Percentiles rank a stretch among this genome's conserved stretches.
These are phyloP conservation scores for Chamaetylas fuelleborni DNA, from an alignment of 2,113 vertebrate genomes.

Conservation along the genomic window DNA sequence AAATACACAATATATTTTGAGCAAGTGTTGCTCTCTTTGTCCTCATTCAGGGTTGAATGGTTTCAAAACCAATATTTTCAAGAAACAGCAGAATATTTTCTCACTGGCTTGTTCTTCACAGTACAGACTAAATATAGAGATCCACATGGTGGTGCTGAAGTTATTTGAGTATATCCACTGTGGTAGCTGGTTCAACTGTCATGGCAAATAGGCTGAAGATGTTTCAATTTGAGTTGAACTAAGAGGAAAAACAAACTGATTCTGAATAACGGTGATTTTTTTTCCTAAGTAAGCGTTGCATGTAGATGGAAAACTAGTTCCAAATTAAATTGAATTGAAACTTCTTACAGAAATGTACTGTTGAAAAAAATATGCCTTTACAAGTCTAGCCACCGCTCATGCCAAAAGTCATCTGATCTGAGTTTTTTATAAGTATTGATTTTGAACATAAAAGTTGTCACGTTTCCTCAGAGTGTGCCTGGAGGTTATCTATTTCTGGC, in stretches of 20 bases:
- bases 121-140: background rate
- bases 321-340: background rate
- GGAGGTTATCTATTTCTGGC: background rate
- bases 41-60: background rate
- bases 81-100: background rate
- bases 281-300: background rate
- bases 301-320: background rate
- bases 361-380: background rate
- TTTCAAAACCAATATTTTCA: background rate
- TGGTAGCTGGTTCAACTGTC: background rate
- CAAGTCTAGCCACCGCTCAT: background rate
- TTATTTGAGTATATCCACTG: background rate
- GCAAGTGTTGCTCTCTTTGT: background rate
- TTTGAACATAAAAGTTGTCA: background rate
- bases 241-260: background rate
- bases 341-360: background rate
- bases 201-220: background rate
- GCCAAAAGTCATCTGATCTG: background rate
- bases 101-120: background rate
- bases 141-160: slow-evolving; percentile 58
- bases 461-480: background rate
- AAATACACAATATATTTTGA: background rate
- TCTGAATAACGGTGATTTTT: background rate
- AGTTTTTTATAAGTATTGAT: background rate
- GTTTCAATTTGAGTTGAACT: background rate